Base-by-base conservation (phyloP, 2,113 vertebrate genomes). In the Neomonachus schauinslandi region DNA sequence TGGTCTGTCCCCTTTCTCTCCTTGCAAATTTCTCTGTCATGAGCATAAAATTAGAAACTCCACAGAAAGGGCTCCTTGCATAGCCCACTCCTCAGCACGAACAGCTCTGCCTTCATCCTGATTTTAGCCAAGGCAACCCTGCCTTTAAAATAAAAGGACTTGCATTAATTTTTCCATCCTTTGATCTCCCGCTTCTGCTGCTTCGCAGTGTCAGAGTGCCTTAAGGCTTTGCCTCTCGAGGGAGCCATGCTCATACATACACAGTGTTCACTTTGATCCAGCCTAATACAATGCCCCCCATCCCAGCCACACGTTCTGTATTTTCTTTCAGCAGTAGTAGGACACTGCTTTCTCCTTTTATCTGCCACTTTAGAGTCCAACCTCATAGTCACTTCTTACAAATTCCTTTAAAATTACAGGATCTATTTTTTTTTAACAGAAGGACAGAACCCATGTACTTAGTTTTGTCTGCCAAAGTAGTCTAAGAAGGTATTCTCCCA, bases 371-470 rank as follows among this genome's bases (percentile, higher is more conserved):
- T 46, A 71, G 72, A 90, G 65, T 76, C 59, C 46, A 92, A 84
- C 49, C 33, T 94, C 71, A 91, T 1, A 36, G 5, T 61, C 31
- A 55, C n/a, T 87, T 95, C 71, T 80, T 6, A 0, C 28, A n/a
- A 83, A 53, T 67, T 89, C 39, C 69, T 91, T 91, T 84, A 69
- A 95, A 67, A 65, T 91, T 79, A 57, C 3, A 24, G 46, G n/a
- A 97, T 85, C 91, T 85, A 63, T 97, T 96, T 88, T 72, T 72
- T 46, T 72, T 89, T 81, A 89, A 80, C 31, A 72, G 89, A 96
- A 96, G 7, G 61, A 5, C 42, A 86, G 51, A 39, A 65, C 65
- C 33, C 80, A 61, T 33, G 16, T 49, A 49, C 8, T 93, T 74
- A 59, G 49, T 84, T 89, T 71, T 79, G 15, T 67, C 65, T 87